phyloP scores from a whole-genome alignment of 2,888 invertebrate genomes.

The Luffia ferchaultella region DNA sequence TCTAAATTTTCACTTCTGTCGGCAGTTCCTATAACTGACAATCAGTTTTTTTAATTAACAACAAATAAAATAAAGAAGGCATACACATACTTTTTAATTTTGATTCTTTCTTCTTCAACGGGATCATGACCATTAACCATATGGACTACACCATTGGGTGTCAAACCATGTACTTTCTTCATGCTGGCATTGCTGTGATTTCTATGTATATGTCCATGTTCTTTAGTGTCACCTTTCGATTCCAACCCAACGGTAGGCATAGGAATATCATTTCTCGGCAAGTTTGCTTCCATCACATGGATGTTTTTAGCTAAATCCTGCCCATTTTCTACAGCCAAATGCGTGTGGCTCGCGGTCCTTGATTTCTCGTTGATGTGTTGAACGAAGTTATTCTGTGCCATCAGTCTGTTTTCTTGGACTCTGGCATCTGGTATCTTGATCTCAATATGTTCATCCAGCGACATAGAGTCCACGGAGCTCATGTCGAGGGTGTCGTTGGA shows the following conservation, averaged over 20 bases:
- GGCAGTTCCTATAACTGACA: too few relatives aligned
- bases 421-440: conserved; percentile 64
- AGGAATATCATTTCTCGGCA: neutral
- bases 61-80: too few relatives aligned
- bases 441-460: conserved; percentile 67
- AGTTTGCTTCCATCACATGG: neutral
- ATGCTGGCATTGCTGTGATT: conserved; percentile 56
- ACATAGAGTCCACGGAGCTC: conserved; percentile 71
- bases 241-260: neutral
- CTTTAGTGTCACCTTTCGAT: conserved; percentile 10
- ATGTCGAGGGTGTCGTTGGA: conserved; percentile 69
- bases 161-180: conserved; percentile 41
- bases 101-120: conserved; percentile 35
- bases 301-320: conserved; percentile 24
- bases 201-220: conserved; percentile 38
- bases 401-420: conserved; percentile 51
- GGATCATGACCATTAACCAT: conserved; percentile 32
- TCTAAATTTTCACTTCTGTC: too few relatives aligned
- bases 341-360: conserved; percentile 39
- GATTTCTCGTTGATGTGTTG: conserved; percentile 53
- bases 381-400: conserved; percentile 56
- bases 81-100: conserved; percentile 49
- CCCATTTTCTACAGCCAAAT: conserved; percentile 46
- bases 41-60: too few relatives aligned
- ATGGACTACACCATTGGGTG: conserved; percentile 36